Percentiles rank a stretch among this genome's conserved stretches.
phyloP scores from a whole-genome alignment of 2,888 invertebrate species.

The Ephialtes manifestator region DNA sequence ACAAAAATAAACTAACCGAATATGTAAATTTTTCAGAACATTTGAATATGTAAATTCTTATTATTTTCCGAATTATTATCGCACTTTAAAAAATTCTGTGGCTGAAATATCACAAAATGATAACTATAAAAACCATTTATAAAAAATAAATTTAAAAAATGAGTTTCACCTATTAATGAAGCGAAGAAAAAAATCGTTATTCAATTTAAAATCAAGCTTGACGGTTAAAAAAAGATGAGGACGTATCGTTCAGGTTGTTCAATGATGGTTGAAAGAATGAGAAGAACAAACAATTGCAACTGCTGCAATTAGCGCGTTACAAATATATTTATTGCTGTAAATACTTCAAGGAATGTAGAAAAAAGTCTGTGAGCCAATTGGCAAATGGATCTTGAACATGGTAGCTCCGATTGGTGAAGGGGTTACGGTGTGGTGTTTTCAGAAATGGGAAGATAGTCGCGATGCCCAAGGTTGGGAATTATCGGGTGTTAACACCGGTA shows the following conservation, averaged over 20 bases:
- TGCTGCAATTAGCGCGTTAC: neutral
- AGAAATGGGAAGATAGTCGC: slow-evolving; percentile 69
- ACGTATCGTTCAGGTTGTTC: neutral
- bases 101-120: too few species aligned
- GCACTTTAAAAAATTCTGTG: too few species aligned
- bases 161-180: too few species aligned
- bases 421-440: slow-evolving; percentile 71
- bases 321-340: neutral
- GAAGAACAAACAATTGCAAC: neutral
- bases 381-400: neutral
- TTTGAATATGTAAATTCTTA: too few species aligned
- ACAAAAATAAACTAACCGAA: too few species aligned
- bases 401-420: slow-evolving; percentile 58
- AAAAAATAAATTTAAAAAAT: too few species aligned
- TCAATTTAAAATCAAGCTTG: too few species aligned
- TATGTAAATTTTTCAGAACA: too few species aligned
- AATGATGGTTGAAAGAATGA: neutral
- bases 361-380: neutral
- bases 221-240: neutral
- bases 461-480: slow-evolving; percentile 63
- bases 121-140: too few species aligned
- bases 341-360: slow-evolving; percentile 6
- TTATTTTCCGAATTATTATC: too few species aligned
- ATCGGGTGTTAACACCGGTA: slow-evolving; percentile 57
- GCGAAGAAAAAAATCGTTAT: too few species aligned